A percentile compares a stretch with the other conserved stretches of the same genome.
These are phyloP conservation scores for Aricia artaxerxes DNA, from an alignment of 2,888 invertebrate genomes.

Conservation along the genomic window DNA sequence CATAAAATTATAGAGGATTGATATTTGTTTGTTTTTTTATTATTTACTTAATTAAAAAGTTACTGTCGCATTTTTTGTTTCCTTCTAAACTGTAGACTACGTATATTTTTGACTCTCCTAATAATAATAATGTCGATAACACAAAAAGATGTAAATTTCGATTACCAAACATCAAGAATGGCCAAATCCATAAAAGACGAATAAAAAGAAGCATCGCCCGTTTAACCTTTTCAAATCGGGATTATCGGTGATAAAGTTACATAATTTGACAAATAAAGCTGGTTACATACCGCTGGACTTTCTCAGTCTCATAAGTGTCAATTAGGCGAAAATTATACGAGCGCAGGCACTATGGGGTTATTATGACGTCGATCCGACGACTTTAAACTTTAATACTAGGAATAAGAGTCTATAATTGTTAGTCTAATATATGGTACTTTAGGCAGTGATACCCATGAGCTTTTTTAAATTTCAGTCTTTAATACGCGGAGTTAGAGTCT, in stretches of 20 bases:
- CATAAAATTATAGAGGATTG: too few species aligned
- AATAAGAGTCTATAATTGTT: background rate
- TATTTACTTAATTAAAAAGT: background rate
- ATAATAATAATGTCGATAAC: background rate
- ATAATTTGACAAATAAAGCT: conserved; percentile 29
- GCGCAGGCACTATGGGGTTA: conserved; percentile 49
- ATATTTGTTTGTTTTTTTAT: too few species aligned
- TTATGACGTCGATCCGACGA: conserved; percentile 34
- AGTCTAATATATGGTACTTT: conserved; percentile 31
- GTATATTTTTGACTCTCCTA: background rate
- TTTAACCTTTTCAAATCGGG: conserved; percentile 15
- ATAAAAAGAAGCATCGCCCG: background rate
- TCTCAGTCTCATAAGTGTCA: conserved; percentile 49
- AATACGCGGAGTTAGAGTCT: background rate
- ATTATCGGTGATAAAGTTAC: conserved; percentile 18
- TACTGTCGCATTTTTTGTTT: background rate
- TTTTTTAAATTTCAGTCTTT: background rate
- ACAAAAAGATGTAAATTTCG: background rate
- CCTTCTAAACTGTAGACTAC: background rate
- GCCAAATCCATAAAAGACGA: background rate
- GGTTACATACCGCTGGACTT: conserved; percentile 41
- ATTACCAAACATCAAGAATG: background rate
- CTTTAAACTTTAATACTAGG: background rate
- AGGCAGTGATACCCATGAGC: conserved; percentile 51
- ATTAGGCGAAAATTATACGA: conserved; percentile 49